Evolutionary conservation across 2,888 invertebrate species (phyloP).

Genomic region (Lycocerus yunnanus): DNA sequence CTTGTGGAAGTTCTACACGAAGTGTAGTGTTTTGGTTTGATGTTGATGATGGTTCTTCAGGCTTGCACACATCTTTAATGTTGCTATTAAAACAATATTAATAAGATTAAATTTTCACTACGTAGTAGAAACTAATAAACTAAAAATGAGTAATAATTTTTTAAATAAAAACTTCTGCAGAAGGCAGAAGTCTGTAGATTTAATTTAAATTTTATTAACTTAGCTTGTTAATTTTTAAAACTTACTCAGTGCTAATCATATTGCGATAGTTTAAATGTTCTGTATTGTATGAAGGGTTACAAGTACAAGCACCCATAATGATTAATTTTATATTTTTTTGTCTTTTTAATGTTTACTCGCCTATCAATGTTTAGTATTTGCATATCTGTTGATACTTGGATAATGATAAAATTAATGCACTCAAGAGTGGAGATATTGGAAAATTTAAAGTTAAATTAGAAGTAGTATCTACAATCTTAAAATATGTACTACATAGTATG

Average conservation of each 20-base stretch:
- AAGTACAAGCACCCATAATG: background rate
- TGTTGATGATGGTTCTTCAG: background rate
- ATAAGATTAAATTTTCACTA: too few relatives aligned
- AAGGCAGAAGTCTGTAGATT: too few relatives aligned
- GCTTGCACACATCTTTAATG: background rate
- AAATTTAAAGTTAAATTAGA: background rate
- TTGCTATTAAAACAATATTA: background rate
- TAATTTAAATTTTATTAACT: too few relatives aligned
- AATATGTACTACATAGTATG: too few relatives aligned
- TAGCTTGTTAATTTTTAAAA: too few relatives aligned
- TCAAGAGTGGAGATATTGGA: background rate
- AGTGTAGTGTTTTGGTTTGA: background rate
- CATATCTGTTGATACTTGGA: background rate
- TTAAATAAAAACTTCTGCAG: too few relatives aligned
- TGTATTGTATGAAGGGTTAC: background rate
- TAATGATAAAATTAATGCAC: background rate
- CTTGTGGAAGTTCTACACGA: slow-evolving; percentile 62
- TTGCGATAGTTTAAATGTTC: background rate
- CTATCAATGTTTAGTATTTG: background rate
- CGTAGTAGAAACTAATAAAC: too few relatives aligned
- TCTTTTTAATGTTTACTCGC: background rate
- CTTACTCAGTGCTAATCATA: background rate
- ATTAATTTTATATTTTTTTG: background rate
- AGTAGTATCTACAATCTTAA: too few relatives aligned
- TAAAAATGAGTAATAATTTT: too few relatives aligned